Conservation (phyloP, 2,797 vertebrate genomes). For the Sebastes vulpes region DNA sequence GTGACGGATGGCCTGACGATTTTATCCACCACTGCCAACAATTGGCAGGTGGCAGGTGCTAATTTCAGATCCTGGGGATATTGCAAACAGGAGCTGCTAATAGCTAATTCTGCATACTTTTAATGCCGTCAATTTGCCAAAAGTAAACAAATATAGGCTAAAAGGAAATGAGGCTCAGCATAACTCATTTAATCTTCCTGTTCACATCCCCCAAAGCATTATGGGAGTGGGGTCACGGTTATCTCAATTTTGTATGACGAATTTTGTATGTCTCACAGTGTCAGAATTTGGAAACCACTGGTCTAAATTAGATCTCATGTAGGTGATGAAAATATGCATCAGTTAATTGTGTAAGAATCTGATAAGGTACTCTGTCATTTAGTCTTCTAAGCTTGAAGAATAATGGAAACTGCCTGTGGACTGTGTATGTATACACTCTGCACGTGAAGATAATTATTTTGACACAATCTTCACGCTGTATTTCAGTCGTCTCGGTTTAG, state of each 20-base stretch:
- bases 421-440: not conserved
- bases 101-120: not conserved
- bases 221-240: not conserved
- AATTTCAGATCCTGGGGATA: not conserved
- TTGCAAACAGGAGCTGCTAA: not conserved
- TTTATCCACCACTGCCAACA: too few species aligned
- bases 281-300: not conserved
- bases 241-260: not conserved
- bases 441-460: not conserved
- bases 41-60: too few species aligned
- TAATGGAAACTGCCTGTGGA: not conserved
- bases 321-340: slow-evolving; percentile 6
- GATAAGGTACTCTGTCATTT: slow-evolving; percentile 5
- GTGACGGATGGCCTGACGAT: too few species aligned
- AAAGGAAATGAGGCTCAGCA: not conserved
- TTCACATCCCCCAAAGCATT: not conserved
- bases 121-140: not conserved
- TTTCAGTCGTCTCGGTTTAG: not conserved
- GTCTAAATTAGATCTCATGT: not conserved
- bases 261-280: not conserved
- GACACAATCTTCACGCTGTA: not conserved
- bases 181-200: not conserved
- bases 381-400: not conserved
- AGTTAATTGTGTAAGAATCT: slow-evolving; percentile 19
- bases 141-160: not conserved